Percentiles rank a stretch among this genome's conserved stretches.
Evolutionary conservation across 2,888 invertebrate genomes (phyloP).

Genomic region (Drosophila neonasuta): DNA sequence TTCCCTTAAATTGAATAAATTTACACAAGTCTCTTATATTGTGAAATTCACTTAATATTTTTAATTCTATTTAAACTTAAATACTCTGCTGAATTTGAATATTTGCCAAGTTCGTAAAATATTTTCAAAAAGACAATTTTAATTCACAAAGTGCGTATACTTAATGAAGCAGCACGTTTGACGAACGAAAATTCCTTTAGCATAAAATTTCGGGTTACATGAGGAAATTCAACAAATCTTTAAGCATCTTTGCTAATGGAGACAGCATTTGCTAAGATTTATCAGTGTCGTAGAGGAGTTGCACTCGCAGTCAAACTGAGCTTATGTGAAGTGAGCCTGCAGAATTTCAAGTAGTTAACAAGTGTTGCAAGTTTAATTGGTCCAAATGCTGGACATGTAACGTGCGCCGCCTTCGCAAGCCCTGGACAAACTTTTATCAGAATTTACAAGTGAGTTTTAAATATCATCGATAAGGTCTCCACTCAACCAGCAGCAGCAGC

Average conservation of each 20-base stretch:
- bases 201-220: too few species aligned
- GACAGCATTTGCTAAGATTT: background rate
- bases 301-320: background rate
- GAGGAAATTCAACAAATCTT: too few species aligned
- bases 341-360: conserved; percentile 28
- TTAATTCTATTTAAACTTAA: too few species aligned
- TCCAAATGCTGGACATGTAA: conserved; percentile 20
- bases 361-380: conserved; percentile 25
- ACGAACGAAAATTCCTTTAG: too few species aligned
- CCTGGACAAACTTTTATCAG: conserved; percentile 33
- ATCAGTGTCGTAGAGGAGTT: background rate
- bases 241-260: background rate
- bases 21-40: too few species aligned
- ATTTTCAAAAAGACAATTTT: too few species aligned
- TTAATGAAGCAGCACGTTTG: too few species aligned
- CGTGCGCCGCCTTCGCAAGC: conserved; percentile 14
- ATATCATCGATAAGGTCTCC: conserved; percentile 37
- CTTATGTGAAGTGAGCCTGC: conserved; percentile 9
- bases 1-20: too few species aligned
- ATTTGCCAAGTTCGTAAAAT: too few species aligned
- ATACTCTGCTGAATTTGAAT: too few species aligned
- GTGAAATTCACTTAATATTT: too few species aligned
- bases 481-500: conserved; percentile 3
- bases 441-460: conserved; percentile 39
- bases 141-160: too few species aligned